Base-by-base conservation (phyloP, 2,888 invertebrate species). In the Azorinus chamasolen region DNA sequence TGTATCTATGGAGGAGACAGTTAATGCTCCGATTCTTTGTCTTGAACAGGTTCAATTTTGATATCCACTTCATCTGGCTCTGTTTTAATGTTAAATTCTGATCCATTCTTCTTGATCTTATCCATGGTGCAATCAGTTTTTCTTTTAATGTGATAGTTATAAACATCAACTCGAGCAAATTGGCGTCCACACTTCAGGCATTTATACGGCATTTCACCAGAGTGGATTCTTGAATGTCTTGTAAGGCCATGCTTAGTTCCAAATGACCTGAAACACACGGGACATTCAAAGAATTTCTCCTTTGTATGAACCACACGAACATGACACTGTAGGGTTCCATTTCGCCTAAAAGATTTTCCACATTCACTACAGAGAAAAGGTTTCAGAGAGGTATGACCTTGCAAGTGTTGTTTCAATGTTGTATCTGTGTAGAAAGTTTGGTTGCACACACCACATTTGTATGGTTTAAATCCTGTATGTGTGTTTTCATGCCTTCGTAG, bases 241-340 rank as follows among this genome's bases (percentile, higher is more conserved):
- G 65, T 46, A 3, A 80, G 58, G 18, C 55, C 63, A 25, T 69
- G 58, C 32, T 55, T 64, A 12, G 63, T 66, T 12, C 50, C 53
- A 46, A 76, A 80, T 16, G 43, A 32, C 45, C 51, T 43, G 1
- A 84, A 76, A 79, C 94, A 94, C 3, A 88, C 46, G 5, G 83
- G 77, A 81, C 94, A 94, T 32, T 89, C 83, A 79, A 89, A 90
- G 0, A 91, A 91, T 48, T 90, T 89, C 1, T 93, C 87, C 1
- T 93, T 93, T 22, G 93, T 91, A 84, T 96, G 96, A 2, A 95
- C 95, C 10, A 32, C 32, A 85, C 94, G 94, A 79, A 94, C 91
- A 86, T 96, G 96, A 16, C 94, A 94, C 83, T 93, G 92, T 1
- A 94, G 88, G 57, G 89, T 90, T 4, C 89, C 90, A 24, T 90